phyloP scores from a whole-genome alignment of 1,140 invertebrate genomes.

The Ladona fulva region DNA sequence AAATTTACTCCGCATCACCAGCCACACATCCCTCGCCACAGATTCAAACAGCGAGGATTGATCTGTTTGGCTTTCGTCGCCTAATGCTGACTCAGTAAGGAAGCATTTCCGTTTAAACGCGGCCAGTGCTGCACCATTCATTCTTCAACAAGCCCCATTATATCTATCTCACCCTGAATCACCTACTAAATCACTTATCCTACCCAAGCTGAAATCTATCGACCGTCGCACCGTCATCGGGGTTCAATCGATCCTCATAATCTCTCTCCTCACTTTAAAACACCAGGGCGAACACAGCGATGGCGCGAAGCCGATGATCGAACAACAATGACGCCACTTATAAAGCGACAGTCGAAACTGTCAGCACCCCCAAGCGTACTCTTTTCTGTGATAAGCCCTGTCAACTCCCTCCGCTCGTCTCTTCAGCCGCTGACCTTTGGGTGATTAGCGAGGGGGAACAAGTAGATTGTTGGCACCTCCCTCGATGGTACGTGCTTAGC shows the following conservation, averaged over 20 bases:
- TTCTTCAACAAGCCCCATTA: not conserved
- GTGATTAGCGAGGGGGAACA: not conserved
- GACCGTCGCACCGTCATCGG: not conserved
- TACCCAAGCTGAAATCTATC: not conserved
- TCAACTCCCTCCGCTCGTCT: not conserved
- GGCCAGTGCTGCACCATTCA: not conserved
- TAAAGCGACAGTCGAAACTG: not conserved
- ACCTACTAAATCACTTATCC: not conserved
- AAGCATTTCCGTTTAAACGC: no score
- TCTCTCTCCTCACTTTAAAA: not conserved
- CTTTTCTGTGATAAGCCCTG: not conserved
- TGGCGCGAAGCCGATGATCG: not conserved
- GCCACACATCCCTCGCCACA: no score
- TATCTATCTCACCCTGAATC: not conserved
- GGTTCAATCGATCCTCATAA: not conserved
- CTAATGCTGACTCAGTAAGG: no score
- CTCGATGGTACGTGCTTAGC: no score
- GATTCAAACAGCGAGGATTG: no score
- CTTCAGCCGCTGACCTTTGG: not conserved
- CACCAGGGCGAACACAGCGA: not conserved
- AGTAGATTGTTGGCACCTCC: not conserved
- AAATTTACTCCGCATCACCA: no score
- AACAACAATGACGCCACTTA: not conserved
- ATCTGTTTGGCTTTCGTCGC: no score
- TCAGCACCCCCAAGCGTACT: not conserved